phyloP scores from a whole-genome alignment of 2,888 invertebrate species.

The Catonia carolina region DNA sequence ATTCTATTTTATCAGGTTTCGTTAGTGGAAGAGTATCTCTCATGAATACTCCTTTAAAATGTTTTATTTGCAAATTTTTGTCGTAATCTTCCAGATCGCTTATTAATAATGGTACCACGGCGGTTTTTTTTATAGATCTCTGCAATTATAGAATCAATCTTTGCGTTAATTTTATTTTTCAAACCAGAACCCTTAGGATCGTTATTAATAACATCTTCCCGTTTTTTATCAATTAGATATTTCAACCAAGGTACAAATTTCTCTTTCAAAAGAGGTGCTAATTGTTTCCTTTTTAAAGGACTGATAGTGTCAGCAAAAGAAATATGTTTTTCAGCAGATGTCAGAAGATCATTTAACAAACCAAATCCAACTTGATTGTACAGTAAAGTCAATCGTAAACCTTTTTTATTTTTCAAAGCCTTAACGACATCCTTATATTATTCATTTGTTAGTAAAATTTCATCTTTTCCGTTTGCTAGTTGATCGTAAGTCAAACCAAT shows the following conservation, averaged over 20 bases:
- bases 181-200: slow-evolving; percentile 9
- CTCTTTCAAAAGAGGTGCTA: slow-evolving; percentile 2
- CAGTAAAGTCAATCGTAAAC: slow-evolving; percentile 4
- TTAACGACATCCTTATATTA: neutral
- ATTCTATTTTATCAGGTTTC: slow-evolving; percentile 8
- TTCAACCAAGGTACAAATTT: slow-evolving; percentile 11
- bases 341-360: slow-evolving; percentile 4
- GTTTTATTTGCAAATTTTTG: neutral
- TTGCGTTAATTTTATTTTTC: slow-evolving; percentile 7
- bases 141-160: slow-evolving; percentile 3
- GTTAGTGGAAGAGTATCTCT: slow-evolving; percentile 6
- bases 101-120: neutral
- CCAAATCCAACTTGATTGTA: neutral
- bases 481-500: slow-evolving; percentile 4
- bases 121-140: neutral
- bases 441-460: neutral
- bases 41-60: slow-evolving; percentile 17
- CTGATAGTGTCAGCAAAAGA: neutral
- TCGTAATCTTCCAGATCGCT: slow-evolving; percentile 3
- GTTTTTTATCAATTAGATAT: neutral
- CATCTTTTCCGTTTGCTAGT: neutral
- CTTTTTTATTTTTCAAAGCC: slow-evolving; percentile 6
- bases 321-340: neutral
- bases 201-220: slow-evolving; percentile 2
- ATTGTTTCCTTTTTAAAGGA: neutral